phyloP scores from a whole-genome alignment of 2,888 invertebrate species.

The Acanthosepion esculentum region DNA sequence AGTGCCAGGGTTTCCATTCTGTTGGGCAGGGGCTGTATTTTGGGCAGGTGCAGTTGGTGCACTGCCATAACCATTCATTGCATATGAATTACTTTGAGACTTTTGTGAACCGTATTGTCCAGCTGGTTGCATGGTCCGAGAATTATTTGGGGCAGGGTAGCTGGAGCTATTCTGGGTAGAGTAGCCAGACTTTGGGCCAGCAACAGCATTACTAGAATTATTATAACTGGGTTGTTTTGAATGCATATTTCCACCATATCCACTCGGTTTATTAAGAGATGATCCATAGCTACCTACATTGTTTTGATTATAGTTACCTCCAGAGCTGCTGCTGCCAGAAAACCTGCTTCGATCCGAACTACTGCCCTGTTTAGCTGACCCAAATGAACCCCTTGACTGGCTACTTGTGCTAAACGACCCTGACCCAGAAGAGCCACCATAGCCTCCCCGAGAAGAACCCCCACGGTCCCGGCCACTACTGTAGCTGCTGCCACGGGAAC shows the following conservation, averaged over 20 bases:
- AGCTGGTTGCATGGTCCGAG: background rate
- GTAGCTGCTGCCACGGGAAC: conserved; percentile 51
- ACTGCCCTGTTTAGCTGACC: conserved; percentile 49
- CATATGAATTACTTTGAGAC: conserved; percentile 34
- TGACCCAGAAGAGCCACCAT: conserved; percentile 50
- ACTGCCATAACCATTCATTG: conserved; percentile 40
- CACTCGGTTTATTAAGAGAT: background rate
- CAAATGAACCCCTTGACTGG: conserved; percentile 49
- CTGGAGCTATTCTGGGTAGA: conserved; percentile 39
- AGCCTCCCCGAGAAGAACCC: conserved; percentile 50
- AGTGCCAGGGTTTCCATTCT: conserved; percentile 40
- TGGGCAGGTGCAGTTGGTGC: background rate
- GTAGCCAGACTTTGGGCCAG: conserved; percentile 38
- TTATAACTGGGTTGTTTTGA: conserved; percentile 38
- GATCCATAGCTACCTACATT: conserved; percentile 49
- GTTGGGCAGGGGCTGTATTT: conserved; percentile 45
- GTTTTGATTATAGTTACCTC: conserved; percentile 48
- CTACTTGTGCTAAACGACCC: conserved; percentile 46
- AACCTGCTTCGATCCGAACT: conserved; percentile 40
- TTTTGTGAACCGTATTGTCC: conserved; percentile 41
- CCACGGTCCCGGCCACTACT: conserved; percentile 51
- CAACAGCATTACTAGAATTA: background rate
- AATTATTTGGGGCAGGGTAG: conserved; percentile 20
- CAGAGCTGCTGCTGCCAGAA: conserved; percentile 2
- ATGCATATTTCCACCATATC: background rate